These are phyloP conservation scores for Xylocopa sonorina DNA, from an alignment of 1,140 invertebrate species.

Conservation along the genomic window DNA sequence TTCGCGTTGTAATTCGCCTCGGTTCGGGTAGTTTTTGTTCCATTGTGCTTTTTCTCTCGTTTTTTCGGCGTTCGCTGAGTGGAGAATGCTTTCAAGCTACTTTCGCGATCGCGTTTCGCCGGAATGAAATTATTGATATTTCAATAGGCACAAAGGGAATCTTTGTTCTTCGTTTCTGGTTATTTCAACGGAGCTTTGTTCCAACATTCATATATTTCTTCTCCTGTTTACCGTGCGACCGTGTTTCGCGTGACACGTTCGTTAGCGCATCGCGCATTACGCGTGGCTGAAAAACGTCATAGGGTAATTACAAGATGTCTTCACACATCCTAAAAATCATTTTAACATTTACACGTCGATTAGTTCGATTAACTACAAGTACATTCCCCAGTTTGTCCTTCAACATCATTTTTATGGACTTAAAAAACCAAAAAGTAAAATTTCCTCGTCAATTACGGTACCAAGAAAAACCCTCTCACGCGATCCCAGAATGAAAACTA, in stretches of 20 bases:
- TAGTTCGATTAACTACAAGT: no score
- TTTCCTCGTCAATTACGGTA: no score
- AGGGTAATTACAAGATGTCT: no score
- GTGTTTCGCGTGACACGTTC: background rate
- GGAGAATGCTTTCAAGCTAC: background rate
- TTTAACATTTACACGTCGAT: no score
- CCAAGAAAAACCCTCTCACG: no score
- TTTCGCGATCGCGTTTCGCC: background rate
- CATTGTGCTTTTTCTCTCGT: background rate
- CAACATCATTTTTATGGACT: no score
- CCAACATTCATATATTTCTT: background rate
- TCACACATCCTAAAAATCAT: no score
- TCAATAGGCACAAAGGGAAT: background rate
- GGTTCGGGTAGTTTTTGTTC: background rate
- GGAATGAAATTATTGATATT: background rate
- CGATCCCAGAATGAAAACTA: no score
- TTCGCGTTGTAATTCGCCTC: background rate
- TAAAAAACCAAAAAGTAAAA: no score
- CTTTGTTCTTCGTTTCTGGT: background rate
- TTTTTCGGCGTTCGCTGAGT: background rate
- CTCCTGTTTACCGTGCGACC: background rate
- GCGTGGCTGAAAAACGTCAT: no score
- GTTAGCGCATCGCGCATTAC: no score
- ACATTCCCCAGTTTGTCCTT: no score
- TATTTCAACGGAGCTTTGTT: background rate